These are phyloP conservation scores for Pogoniulus pusillus DNA, from an alignment of 2,797 vertebrate genomes.

Conservation along the genomic window DNA sequence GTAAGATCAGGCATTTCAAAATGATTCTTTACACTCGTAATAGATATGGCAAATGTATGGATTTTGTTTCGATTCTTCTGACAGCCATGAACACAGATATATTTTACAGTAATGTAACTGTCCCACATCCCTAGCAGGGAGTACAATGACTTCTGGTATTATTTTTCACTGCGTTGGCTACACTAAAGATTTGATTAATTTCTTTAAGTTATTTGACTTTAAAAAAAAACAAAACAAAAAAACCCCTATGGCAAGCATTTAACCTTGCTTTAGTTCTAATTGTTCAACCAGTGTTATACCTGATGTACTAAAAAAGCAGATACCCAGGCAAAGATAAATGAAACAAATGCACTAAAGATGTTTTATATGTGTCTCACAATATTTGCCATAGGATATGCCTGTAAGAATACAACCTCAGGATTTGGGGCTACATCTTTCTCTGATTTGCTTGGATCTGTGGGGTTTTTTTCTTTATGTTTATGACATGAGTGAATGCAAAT, in stretches of 20 bases:
- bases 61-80: conserved; percentile 78
- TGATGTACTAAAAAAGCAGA: conserved; percentile 17
- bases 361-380: not conserved
- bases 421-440: not conserved
- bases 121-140: conserved; percentile 64
- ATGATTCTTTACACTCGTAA: conserved; percentile 75
- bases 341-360: not conserved
- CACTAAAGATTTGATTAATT: conserved; percentile 68
- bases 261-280: conserved; percentile 67
- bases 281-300: conserved; percentile 9
- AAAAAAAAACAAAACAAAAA: not conserved
- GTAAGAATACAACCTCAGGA: not conserved
- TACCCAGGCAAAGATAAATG: not conserved
- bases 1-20: conserved; percentile 74
- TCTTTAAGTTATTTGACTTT: conserved; percentile 59
- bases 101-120: conserved; percentile 73
- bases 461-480: not conserved
- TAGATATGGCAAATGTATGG: conserved; percentile 70
- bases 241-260: conserved; percentile 46
- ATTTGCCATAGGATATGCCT: not conserved
- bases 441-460: not conserved
- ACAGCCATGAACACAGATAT: conserved; percentile 74
- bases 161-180: conserved; percentile 64
- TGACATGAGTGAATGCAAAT: not conserved
- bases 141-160: conserved; percentile 67